Conservation (phyloP, 2,888 invertebrate species). For the Julus scanicus region DNA sequence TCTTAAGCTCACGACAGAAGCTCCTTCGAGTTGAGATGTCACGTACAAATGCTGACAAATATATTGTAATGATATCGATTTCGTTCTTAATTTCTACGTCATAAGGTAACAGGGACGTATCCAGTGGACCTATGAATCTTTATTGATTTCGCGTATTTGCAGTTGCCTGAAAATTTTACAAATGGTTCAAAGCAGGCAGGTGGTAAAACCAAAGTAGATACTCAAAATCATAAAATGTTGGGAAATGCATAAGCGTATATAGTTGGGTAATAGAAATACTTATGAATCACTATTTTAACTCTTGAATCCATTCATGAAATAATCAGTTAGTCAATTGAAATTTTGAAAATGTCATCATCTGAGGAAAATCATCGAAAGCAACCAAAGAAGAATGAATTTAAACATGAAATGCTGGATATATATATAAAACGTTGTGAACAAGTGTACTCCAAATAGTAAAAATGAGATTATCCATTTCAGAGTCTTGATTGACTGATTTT, state of each 20-base stretch:
- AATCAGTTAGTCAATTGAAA: neutral
- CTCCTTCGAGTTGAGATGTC: neutral
- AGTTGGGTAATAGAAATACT: neutral
- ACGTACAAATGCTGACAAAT: neutral
- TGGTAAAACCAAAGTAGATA: neutral
- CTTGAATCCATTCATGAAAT: neutral
- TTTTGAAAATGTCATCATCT: neutral
- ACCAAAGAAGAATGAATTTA: neutral
- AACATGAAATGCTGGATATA: too few relatives aligned
- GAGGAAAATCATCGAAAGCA: neutral
- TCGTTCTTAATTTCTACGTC: neutral
- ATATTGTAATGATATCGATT: conserved; percentile 2
- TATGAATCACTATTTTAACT: neutral
- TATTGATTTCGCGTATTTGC: neutral
- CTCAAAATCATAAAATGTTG: neutral
- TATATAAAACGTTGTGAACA: neutral
- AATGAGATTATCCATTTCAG: neutral
- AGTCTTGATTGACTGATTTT: too few relatives aligned
- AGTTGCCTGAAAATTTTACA: neutral
- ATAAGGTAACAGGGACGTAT: neutral
- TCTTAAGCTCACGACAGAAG: conserved; percentile 49
- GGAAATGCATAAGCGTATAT: neutral
- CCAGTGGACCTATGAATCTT: neutral
- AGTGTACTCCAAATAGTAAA: neutral
- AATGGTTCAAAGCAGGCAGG: neutral